Conservation (phyloP, 1,140 invertebrate genomes). For the Drosophila erecta region DNA sequence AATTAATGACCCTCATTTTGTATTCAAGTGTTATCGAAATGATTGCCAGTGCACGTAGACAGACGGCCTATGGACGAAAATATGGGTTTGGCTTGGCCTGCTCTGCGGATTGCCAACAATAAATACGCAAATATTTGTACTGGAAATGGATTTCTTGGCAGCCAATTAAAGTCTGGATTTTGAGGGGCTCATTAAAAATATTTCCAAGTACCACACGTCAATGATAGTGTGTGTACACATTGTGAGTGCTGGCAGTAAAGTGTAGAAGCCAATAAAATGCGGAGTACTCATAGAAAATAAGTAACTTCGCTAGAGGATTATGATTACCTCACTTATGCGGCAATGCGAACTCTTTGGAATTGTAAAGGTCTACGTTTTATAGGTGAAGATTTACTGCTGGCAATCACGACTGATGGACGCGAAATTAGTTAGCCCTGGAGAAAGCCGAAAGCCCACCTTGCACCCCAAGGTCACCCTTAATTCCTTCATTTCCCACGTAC, state of each 20-base stretch:
- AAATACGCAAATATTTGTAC: conserved; percentile 60
- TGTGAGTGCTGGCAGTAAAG: neutral
- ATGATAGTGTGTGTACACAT: conserved; percentile 1
- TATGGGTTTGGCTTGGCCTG: conserved; percentile 60
- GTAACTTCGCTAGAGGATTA: neutral
- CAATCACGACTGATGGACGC: neutral
- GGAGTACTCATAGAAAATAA: neutral
- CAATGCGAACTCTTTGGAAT: neutral
- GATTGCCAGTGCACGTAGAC: conserved; percentile 74
- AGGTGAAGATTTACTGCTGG: neutral
- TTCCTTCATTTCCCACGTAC: conserved; percentile 46
- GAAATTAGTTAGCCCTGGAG: neutral
- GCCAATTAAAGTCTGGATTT: conserved; percentile 72
- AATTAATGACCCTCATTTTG: conserved; percentile 83
- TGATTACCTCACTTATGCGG: neutral
- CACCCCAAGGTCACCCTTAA: conserved; percentile 25
- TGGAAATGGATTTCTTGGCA: conserved; percentile 37
- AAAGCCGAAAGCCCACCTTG: conserved; percentile 8
- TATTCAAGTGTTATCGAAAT: conserved; percentile 83
- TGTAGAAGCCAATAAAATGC: neutral
- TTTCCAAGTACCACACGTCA: conserved; percentile 5
- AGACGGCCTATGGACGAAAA: conserved; percentile 51
- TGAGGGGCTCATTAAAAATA: conserved; percentile 61
- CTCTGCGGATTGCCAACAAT: conserved; percentile 47
- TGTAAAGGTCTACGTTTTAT: neutral